Evolutionary conservation across 2,797 vertebrate genomes (phyloP).

Genomic region (Alcedo atthis): DNA sequence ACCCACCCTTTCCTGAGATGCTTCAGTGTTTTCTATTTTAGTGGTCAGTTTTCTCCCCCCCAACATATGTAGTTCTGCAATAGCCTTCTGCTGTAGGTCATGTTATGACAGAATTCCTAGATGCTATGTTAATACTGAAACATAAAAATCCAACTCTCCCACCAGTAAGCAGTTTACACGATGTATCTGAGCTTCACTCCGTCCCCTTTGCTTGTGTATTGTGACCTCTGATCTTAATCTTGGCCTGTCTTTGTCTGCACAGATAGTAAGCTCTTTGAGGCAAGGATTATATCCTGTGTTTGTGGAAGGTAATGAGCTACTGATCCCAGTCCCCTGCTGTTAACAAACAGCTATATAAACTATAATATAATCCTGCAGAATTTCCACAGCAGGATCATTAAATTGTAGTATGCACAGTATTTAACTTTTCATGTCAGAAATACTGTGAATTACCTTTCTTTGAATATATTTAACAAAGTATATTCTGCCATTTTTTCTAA

Average conservation of each 20-base stretch:
- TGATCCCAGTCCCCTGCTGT: slow-evolving; percentile 1
- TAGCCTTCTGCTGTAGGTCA: background rate
- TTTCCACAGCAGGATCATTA: background rate
- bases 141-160: background rate
- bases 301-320: slow-evolving; percentile 25
- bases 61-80: background rate
- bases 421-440: background rate
- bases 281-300: slow-evolving; percentile 46
- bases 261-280: slow-evolving; percentile 27
- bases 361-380: background rate
- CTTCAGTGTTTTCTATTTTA: slow-evolving; percentile 30
- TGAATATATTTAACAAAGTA: background rate
- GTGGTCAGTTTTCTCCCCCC: background rate
- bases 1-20: slow-evolving; percentile 62
- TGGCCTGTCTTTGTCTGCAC: background rate
- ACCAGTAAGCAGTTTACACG: background rate
- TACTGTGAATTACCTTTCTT: background rate
- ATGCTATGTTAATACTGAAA: background rate
- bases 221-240: slow-evolving; percentile 61
- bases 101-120: background rate
- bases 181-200: background rate
- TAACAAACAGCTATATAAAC: background rate
- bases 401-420: background rate
- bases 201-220: background rate
- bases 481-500: background rate